Conservation (phyloP, 2,888 invertebrate species). For the Parthenolecanium corni region DNA sequence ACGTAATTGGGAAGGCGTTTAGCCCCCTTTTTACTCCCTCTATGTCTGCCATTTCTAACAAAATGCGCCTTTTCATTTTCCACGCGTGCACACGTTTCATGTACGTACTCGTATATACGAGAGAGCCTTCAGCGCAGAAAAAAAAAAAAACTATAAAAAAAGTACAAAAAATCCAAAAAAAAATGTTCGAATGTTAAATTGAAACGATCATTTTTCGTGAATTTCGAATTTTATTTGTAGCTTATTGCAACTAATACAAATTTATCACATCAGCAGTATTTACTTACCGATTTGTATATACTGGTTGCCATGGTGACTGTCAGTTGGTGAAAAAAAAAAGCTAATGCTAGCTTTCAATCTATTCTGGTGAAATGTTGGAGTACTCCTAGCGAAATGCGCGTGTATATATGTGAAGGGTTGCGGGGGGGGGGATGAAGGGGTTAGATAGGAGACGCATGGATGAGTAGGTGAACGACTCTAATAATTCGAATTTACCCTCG, state of each 20-base stretch:
- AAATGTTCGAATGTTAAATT: background rate
- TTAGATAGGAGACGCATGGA: conserved; percentile 21
- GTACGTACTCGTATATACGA: too few relatives aligned
- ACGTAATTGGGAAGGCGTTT: too few relatives aligned
- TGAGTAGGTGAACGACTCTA: conserved; percentile 29
- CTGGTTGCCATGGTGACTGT: conserved; percentile 23
- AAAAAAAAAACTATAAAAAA: too few relatives aligned
- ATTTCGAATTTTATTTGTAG: conserved; percentile 17
- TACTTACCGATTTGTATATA: conserved; percentile 27
- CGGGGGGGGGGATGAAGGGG: background rate
- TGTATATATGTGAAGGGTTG: background rate
- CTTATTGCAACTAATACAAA: conserved; percentile 26
- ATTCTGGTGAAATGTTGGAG: conserved; percentile 19
- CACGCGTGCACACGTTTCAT: too few relatives aligned
- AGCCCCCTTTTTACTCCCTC: too few relatives aligned
- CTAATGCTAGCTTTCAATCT: conserved; percentile 28
- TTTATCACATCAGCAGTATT: conserved; percentile 27
- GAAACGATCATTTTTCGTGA: conserved; percentile 14
- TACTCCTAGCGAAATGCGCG: conserved; percentile 11
- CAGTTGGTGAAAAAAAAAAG: background rate
- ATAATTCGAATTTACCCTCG: conserved; percentile 29
- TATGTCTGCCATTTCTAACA: too few relatives aligned
- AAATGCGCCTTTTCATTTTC: too few relatives aligned
- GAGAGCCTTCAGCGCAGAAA: too few relatives aligned
- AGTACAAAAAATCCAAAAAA: too few relatives aligned